phyloP scores from a whole-genome alignment of 2,797 vertebrate species.

The Lophotriccus pileatus region DNA sequence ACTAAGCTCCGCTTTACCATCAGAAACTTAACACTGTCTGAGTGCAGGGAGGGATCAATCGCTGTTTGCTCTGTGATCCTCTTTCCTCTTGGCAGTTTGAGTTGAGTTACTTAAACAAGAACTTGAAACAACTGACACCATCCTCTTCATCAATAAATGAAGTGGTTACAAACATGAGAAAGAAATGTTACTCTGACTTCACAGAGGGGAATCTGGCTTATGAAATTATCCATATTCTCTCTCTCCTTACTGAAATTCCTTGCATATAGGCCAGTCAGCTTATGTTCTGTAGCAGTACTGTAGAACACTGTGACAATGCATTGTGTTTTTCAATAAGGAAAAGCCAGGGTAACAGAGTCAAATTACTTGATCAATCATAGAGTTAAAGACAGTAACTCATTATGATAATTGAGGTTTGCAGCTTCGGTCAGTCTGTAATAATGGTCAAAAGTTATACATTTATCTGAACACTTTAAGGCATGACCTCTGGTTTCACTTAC shows the following conservation, averaged over 20 bases:
- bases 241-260: neutral
- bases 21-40: neutral
- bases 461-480: neutral
- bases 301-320: neutral
- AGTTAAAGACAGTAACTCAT: neutral
- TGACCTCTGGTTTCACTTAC: neutral
- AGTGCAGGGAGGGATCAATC: neutral
- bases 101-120: slow-evolving; percentile 33
- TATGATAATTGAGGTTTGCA: neutral
- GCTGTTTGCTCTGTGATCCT: neutral
- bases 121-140: neutral
- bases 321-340: neutral
- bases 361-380: neutral
- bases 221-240: neutral
- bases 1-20: neutral
- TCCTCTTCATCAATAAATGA: slow-evolving; percentile 43
- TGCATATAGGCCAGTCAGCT: neutral
- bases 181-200: neutral
- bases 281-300: neutral
- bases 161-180: neutral
- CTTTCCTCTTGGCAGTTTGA: slow-evolving; percentile 28
- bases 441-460: neutral
- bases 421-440: neutral
- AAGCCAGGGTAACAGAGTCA: neutral
- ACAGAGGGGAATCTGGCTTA: neutral